Conservation (phyloP, 2,888 invertebrate genomes). For the Andricus curvator region DNA sequence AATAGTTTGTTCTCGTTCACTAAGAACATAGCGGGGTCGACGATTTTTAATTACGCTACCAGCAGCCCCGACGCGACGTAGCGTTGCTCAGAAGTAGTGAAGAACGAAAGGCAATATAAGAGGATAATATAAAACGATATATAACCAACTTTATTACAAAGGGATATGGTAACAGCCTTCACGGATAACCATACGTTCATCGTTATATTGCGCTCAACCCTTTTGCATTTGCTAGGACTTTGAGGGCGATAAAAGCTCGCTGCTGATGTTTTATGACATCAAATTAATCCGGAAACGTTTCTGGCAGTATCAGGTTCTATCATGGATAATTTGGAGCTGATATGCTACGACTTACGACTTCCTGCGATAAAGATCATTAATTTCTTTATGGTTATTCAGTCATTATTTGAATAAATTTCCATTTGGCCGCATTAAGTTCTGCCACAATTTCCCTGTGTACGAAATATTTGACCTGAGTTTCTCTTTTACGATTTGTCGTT, state of each 20-base stretch:
- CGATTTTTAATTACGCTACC: constrained; percentile 30
- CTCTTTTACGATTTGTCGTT: no score
- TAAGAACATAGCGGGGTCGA: constrained; percentile 16
- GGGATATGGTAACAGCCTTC: background rate
- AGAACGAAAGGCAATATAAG: background rate
- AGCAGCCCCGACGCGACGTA: background rate
- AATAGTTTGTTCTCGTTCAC: constrained; percentile 37
- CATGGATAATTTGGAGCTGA: background rate
- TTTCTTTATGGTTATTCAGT: background rate
- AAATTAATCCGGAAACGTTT: constrained; percentile 13
- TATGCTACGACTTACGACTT: background rate
- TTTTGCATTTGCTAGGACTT: constrained; percentile 10
- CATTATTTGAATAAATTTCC: background rate
- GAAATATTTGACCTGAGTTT: no score
- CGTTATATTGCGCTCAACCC: background rate
- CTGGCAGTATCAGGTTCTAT: background rate
- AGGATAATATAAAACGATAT: background rate
- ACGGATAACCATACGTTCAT: constrained; percentile 2
- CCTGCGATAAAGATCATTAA: background rate
- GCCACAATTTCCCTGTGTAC: no score
- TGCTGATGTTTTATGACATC: constrained; percentile 12
- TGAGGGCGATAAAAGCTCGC: background rate
- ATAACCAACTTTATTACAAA: background rate
- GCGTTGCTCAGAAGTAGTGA: background rate
- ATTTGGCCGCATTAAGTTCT: background rate